phyloP scores from a whole-genome alignment of 2,888 invertebrate genomes.

The Rotaria sp. region DNA sequence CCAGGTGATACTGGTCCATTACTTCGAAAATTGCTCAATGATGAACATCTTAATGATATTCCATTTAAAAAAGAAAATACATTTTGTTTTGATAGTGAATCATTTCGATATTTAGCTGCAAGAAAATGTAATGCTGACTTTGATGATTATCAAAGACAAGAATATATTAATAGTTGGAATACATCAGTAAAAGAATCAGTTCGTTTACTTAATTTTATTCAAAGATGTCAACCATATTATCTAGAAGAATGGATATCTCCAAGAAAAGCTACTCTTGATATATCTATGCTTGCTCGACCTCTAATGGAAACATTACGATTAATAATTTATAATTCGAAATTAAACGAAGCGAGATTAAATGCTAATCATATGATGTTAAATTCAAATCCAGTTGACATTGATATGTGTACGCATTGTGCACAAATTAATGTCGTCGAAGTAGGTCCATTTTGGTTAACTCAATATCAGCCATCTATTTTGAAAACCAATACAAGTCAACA shows the following conservation, averaged over 20 bases:
- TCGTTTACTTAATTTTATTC: neutral
- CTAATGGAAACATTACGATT: neutral
- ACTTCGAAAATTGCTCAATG: neutral
- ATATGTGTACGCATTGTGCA: neutral
- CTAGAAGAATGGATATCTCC: neutral
- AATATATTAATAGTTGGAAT: neutral
- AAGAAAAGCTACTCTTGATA: neutral
- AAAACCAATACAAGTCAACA: neutral
- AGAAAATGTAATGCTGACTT: neutral
- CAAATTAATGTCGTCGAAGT: neutral
- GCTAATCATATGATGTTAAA: neutral
- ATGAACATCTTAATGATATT: neutral
- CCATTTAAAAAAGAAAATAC: neutral
- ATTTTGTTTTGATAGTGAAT: neutral
- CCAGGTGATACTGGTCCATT: neutral
- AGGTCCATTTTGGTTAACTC: neutral
- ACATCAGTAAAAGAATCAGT: neutral
- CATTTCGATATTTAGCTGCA: neutral
- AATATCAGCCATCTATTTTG: neutral
- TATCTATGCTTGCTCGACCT: neutral
- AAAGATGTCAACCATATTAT: neutral
- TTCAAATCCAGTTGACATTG: neutral
- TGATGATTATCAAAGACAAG: neutral
- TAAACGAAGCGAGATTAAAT: neutral
- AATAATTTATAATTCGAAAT: neutral